Evolutionary conservation across 2,888 invertebrate genomes (phyloP).

Genomic region (Callinectes sapidus): DNA sequence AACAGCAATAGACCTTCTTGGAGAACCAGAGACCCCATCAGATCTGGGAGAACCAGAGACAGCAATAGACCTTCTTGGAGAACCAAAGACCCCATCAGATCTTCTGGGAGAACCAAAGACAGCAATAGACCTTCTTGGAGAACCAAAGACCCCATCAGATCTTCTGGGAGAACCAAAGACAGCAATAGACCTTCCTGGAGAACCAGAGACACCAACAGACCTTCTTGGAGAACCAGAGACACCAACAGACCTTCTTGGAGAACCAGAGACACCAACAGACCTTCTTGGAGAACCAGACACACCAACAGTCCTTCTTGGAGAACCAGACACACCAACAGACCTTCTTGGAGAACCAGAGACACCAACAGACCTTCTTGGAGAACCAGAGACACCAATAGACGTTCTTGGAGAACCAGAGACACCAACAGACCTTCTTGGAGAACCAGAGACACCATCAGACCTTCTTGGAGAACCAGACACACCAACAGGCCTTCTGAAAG

Average conservation of each 20-base stretch:
- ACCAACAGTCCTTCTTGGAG: not conserved
- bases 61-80: not conserved
- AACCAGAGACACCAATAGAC: not conserved
- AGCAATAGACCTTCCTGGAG: not conserved
- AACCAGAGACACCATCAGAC: too few relatives aligned
- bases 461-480: too few relatives aligned
- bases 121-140: not conserved
- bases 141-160: not conserved
- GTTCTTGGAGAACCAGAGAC: too few relatives aligned
- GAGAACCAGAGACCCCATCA: not conserved
- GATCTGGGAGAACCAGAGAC: not conserved
- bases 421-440: too few relatives aligned
- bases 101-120: not conserved
- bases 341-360: not conserved
- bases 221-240: not conserved
- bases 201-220: not conserved
- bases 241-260: not conserved
- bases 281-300: not conserved
- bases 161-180: not conserved
- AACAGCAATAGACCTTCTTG: not conserved
- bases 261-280: not conserved
- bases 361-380: not conserved
- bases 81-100: not conserved
- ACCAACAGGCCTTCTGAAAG: too few relatives aligned
- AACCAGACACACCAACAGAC: constrained; percentile 2